Evolutionary conservation across 1,140 invertebrate genomes (phyloP).

Genomic region (Agrypnia vestita): DNA sequence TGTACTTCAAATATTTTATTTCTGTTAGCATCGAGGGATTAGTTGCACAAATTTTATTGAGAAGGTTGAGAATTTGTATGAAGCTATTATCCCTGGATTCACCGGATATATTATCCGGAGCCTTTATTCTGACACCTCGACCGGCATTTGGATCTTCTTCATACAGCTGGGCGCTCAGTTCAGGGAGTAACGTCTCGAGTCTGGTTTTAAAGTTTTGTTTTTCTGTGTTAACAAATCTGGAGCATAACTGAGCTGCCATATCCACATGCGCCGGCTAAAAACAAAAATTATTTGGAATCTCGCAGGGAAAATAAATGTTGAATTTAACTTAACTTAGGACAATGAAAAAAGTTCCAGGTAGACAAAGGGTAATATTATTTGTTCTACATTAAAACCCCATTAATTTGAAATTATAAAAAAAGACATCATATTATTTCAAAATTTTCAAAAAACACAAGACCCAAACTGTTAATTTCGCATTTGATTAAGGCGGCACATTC

Average conservation of each 20-base stretch:
- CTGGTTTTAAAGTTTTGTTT: conserved; percentile 77
- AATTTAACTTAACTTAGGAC: no score
- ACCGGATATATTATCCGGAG: conserved; percentile 65
- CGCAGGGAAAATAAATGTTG: no score
- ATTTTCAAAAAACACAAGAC: no score
- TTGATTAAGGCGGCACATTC: no score
- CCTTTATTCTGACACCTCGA: conserved; percentile 66
- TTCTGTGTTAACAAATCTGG: conserved; percentile 83
- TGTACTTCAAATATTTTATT: conserved; percentile 66
- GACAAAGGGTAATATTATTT: no score
- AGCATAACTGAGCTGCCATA: conserved; percentile 78
- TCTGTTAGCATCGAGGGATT: conserved; percentile 69
- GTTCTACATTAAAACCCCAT: no score
- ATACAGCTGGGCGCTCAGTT: conserved; percentile 71
- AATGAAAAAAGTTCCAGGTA: no score
- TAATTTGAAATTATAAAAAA: no score
- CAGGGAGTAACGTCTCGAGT: conserved; percentile 74
- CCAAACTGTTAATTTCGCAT: no score
- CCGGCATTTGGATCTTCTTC: conserved; percentile 62
- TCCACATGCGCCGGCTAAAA: conserved; percentile 73
- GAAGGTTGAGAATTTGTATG: conserved; percentile 74
- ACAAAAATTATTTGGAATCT: not conserved
- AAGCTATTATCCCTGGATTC: conserved; percentile 73
- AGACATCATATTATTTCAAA: no score
- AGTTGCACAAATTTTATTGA: conserved; percentile 72